These are phyloP conservation scores for Vimba vimba DNA, from an alignment of 2,113 vertebrate genomes.

Conservation along the genomic window DNA sequence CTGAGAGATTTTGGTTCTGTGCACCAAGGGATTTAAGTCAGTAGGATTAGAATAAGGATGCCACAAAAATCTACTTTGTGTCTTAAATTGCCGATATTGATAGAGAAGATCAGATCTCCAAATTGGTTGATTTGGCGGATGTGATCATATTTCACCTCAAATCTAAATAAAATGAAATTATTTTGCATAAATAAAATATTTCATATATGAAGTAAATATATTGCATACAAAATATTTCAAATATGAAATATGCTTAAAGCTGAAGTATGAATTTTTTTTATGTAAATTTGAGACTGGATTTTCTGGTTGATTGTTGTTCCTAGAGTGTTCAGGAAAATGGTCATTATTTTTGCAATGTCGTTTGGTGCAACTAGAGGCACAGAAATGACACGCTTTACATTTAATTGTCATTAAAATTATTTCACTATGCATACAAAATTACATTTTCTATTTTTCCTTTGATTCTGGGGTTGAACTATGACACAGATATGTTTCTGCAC, in stretches of 20 bases:
- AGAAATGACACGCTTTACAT: not conserved
- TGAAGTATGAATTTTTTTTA: not conserved
- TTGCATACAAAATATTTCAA: too few relatives aligned
- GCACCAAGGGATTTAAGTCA: constrained; percentile 8
- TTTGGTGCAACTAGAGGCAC: not conserved
- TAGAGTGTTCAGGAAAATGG: not conserved
- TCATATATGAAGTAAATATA: too few relatives aligned
- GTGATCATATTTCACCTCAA: not conserved
- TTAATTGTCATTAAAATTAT: not conserved
- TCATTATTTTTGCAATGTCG: not conserved
- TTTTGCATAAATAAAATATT: too few relatives aligned
- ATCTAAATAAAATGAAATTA: too few relatives aligned
- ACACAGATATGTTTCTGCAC: not conserved
- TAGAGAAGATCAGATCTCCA: not conserved
- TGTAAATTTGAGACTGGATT: not conserved
- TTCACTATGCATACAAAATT: too few relatives aligned
- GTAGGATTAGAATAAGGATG: constrained; percentile 29
- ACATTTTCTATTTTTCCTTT: not conserved
- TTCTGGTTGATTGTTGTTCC: not conserved
- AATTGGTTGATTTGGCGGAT: not conserved
- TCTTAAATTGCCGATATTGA: not conserved
- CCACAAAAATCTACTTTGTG: not conserved
- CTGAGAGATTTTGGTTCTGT: constrained; percentile 61
- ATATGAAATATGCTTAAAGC: not conserved
- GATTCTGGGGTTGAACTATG: not conserved